These are phyloP conservation scores for Thalassoma bifasciatum DNA, from an alignment of 2,113 vertebrate species.

Conservation along the genomic window DNA sequence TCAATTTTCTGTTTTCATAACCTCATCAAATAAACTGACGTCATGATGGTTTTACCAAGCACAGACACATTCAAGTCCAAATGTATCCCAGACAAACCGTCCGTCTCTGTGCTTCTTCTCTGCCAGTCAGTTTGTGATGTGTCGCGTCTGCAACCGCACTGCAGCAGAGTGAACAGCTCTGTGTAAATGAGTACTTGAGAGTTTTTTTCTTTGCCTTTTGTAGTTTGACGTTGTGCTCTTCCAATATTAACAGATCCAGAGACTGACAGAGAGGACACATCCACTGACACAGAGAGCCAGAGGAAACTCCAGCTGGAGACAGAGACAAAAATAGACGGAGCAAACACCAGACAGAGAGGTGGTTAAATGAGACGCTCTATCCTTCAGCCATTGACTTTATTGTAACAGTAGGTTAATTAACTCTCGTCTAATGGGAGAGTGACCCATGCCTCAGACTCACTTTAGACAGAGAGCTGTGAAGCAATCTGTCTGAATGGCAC, in stretches of 20 bases:
- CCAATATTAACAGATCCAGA: conserved; percentile 11
- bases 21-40: not conserved
- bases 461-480: not conserved
- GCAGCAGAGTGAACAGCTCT: conserved; percentile 49
- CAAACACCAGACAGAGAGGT: conserved; percentile 3
- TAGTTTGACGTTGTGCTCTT: conserved; percentile 29
- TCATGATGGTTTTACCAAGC: not conserved
- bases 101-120: conserved; percentile 18
- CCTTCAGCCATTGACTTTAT: not conserved
- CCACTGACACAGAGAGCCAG: not conserved
- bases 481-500: too few species aligned
- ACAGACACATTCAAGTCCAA: not conserved
- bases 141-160: conserved; percentile 57
- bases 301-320: not conserved
- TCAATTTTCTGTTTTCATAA: too few species aligned
- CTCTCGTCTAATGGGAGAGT: not conserved
- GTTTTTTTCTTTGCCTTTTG: conserved; percentile 19
- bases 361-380: not conserved
- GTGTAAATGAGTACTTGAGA: conserved; percentile 1
- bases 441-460: not conserved
- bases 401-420: conserved; percentile 5
- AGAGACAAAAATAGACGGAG: conserved; percentile 11
- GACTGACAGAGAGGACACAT: conserved; percentile 14
- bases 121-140: conserved; percentile 43
- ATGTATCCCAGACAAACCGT: not conserved